These are phyloP conservation scores for Tortricodes alternella DNA, from an alignment of 2,888 invertebrate genomes.

Conservation along the genomic window DNA sequence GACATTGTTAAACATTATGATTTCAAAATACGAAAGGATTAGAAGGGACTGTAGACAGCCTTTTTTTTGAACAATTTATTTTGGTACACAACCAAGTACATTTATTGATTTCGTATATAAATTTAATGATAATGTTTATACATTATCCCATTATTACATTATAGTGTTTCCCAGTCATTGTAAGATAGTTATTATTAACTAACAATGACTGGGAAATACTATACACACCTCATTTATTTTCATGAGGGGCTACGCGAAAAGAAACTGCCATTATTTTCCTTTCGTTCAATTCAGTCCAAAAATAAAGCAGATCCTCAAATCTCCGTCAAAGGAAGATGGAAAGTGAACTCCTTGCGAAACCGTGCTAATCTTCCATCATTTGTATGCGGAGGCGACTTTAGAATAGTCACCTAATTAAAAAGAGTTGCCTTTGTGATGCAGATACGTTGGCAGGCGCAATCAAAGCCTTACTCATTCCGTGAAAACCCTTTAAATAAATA, in stretches of 20 bases:
- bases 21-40: no score
- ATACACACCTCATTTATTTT: constrained; percentile 8
- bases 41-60: no score
- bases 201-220: background rate
- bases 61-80: no score
- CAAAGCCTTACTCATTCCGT: constrained; percentile 53
- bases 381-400: constrained; percentile 60
- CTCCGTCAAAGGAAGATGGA: constrained; percentile 54
- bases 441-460: constrained; percentile 60
- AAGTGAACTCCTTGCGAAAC: constrained; percentile 46
- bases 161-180: no score
- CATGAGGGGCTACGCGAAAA: constrained; percentile 27
- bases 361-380: constrained; percentile 63
- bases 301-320: constrained; percentile 49
- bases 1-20: no score
- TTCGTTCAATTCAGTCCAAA: constrained; percentile 47
- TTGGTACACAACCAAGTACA: no score
- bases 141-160: no score
- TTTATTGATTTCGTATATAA: no score
- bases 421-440: constrained; percentile 71
- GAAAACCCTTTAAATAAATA: constrained; percentile 60
- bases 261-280: constrained; percentile 35
- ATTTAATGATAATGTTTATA: no score
- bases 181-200: no score
- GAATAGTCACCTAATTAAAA: constrained; percentile 73